These are phyloP conservation scores for Ia io DNA, from an alignment of 2,113 vertebrate species.

Conservation along the genomic window DNA sequence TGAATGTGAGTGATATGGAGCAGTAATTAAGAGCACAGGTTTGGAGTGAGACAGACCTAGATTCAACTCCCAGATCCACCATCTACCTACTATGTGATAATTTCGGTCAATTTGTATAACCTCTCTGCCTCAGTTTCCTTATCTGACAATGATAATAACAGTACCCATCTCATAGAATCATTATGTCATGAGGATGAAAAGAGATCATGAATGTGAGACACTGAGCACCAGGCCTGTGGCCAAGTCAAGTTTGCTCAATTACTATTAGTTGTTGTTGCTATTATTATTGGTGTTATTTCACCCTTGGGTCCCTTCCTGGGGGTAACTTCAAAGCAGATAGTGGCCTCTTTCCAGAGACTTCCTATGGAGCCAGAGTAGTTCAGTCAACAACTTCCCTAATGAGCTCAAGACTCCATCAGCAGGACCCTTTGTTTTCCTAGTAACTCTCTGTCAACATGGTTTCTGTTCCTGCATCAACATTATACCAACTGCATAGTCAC, in stretches of 20 bases:
- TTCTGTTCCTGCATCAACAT: constrained; percentile 40
- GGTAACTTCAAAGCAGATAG: constrained; percentile 59
- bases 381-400: constrained; percentile 66
- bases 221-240: not conserved
- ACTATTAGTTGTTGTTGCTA: constrained; percentile 18
- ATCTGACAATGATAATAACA: not conserved
- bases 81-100: not conserved
- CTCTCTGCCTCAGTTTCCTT: constrained; percentile 10
- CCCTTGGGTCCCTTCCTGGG: constrained; percentile 21
- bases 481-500: constrained; percentile 47
- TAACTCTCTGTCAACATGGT: constrained; percentile 49
- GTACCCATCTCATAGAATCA: not conserved
- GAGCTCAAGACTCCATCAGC: constrained; percentile 49
- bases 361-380: constrained; percentile 44
- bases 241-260: not conserved
- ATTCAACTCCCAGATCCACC: not conserved
- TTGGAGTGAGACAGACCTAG: not conserved
- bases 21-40: not conserved
- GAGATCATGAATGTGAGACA: not conserved
- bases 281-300: constrained; percentile 38
- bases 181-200: not conserved
- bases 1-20: not conserved
- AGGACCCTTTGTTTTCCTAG: constrained; percentile 45
- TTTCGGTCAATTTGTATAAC: not conserved
- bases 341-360: constrained; percentile 63